Conservation (phyloP, 2,888 invertebrate species). For the Sminthurides aquaticus region DNA sequence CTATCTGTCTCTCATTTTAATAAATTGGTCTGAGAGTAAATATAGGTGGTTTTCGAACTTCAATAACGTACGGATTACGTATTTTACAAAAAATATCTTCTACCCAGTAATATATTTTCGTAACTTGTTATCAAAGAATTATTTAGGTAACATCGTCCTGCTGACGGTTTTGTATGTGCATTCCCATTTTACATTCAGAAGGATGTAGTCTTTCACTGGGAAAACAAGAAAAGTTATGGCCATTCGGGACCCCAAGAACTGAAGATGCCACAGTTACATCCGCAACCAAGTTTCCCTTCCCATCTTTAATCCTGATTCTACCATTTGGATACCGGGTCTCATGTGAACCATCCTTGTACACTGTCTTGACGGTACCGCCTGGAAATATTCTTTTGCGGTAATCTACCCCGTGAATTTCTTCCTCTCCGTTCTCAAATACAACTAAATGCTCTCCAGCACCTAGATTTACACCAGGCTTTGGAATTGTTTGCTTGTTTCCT, state of each 20-base stretch:
- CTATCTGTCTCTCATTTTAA: too few species aligned
- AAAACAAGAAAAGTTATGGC: too few species aligned
- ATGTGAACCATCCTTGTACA: conserved; percentile 76
- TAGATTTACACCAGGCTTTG: conserved; percentile 1
- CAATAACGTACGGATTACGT: too few species aligned
- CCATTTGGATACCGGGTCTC: conserved; percentile 87
- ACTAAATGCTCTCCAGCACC: conserved; percentile 63
- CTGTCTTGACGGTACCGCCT: conserved; percentile 81
- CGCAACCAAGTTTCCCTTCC: conserved; percentile 71
- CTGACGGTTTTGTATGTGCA: too few species aligned
- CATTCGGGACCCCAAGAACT: neutral
- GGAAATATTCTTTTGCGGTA: conserved; percentile 87
- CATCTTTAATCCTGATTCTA: conserved; percentile 75
- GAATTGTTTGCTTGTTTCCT: neutral
- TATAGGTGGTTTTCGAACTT: too few species aligned
- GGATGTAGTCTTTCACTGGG: too few species aligned
- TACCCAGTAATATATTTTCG: too few species aligned
- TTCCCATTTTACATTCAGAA: too few species aligned
- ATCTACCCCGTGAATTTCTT: conserved; percentile 73
- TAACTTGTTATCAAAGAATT: too few species aligned
- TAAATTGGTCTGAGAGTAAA: too few species aligned
- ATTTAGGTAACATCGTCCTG: too few species aligned
- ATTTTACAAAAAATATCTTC: too few species aligned
- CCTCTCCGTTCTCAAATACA: conserved; percentile 74
- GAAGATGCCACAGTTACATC: conserved; percentile 51